A percentile compares a stretch with the other conserved stretches of the same genome.
Evolutionary conservation across 2,888 invertebrate species (phyloP).

Genomic region (Cephus rjabovi): DNA sequence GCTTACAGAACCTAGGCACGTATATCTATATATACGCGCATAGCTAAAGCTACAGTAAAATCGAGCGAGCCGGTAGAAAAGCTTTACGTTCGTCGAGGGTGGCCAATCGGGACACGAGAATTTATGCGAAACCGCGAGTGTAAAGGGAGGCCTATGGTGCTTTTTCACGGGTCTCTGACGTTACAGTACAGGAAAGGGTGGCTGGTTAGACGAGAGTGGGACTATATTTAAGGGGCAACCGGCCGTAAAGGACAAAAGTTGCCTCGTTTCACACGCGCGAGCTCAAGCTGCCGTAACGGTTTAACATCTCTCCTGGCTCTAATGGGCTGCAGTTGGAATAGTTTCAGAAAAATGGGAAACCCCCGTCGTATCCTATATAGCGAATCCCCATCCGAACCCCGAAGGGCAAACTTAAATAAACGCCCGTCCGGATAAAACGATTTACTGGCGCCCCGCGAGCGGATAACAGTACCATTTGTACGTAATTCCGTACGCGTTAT

Average conservation of each 20-base stretch:
- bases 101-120: too few relatives aligned
- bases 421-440: slow-evolving; percentile 54
- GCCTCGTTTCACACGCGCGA: slow-evolving; percentile 44
- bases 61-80: too few relatives aligned
- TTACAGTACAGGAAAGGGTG: not conserved
- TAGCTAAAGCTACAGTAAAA: too few relatives aligned
- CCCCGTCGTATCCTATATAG: too few relatives aligned
- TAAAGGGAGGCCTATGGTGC: not conserved
- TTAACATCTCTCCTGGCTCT: slow-evolving; percentile 48
- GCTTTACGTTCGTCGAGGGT: too few relatives aligned
- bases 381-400: slow-evolving; percentile 28
- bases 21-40: too few relatives aligned
- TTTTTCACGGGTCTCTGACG: not conserved
- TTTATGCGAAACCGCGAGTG: too few relatives aligned
- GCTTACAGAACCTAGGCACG: too few relatives aligned
- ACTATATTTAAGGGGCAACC: slow-evolving; percentile 35
- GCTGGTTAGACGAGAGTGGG: slow-evolving; percentile 13
- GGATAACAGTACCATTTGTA: slow-evolving; percentile 55
- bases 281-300: slow-evolving; percentile 38
- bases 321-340: slow-evolving; percentile 57
- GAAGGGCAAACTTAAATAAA: slow-evolving; percentile 56
- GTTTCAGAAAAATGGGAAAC: slow-evolving; percentile 56
- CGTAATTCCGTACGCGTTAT: slow-evolving; percentile 45
- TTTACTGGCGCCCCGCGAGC: slow-evolving; percentile 50
- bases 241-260: slow-evolving; percentile 47